Base-by-base conservation (phyloP, 2,888 invertebrate species). In the Diadromus collaris region DNA sequence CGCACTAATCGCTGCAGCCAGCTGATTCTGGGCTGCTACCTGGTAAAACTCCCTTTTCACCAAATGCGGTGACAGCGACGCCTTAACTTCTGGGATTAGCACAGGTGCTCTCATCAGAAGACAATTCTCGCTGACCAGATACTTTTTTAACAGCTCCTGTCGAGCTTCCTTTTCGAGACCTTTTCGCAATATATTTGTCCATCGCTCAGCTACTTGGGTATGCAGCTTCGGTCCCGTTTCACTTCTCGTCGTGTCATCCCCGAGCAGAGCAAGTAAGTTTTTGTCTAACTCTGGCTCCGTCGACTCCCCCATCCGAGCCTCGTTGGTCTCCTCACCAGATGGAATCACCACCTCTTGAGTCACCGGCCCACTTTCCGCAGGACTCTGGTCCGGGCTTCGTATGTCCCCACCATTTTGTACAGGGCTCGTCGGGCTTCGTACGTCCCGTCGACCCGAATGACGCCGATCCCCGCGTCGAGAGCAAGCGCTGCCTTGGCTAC, bases 21-120 rank as follows among this genome's bases (percentile, higher is more conserved):
- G 29, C 70, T 56, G 13, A 48, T 13, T 61, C 24, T 75, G 68
- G 9, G 65, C 24, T 6, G 27, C 13, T 1, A 68, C 60, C 48
- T 68, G 48, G 38, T 75, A 61, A 51, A n/a, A 56, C 9, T 75
- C 61, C n/a, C 68, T 75, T 48, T 75, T 61, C 1, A 68, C 16
- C 24, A 63, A 51, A 19, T 61, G 51, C 6, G 51, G 58, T 32
- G 68, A 61, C 4, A 63, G 38, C 5, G 61, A 9, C 34, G 68
- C 19, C 13, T 61, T 75, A 0, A 61, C 51, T 51, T 46, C 51
- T 3, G 75, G 48, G 21, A 68, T 61, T 6, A 68, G 16, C 21
- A 24, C 2, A 19, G 61, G 75, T 0, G 68, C 38, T 51, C 24
- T 68, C 68, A 68, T 61, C 9, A 48, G 44, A 6, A 27, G 24